Evolutionary conservation across 2,113 vertebrate genomes (phyloP).

Genomic region (Tricholaema leucomelas): DNA sequence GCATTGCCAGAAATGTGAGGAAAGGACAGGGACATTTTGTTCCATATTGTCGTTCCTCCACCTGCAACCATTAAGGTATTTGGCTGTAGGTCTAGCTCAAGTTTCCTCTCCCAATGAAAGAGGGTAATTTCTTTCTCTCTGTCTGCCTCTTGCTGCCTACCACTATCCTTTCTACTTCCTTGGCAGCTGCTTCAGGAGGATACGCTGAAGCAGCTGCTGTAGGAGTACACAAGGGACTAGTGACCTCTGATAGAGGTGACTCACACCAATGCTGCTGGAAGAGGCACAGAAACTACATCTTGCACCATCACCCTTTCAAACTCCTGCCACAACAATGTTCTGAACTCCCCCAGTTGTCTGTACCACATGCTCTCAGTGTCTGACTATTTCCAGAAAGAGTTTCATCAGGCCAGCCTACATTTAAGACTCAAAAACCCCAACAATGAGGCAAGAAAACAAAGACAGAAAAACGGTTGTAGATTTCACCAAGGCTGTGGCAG

Average conservation of each 20-base stretch:
- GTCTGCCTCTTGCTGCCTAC: not conserved
- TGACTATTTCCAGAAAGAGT: not conserved
- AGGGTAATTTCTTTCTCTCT: not conserved
- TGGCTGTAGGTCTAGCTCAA: not conserved
- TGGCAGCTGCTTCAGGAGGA: not conserved
- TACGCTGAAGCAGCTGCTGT: not conserved
- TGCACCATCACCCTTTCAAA: not conserved
- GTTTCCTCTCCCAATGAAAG: not conserved
- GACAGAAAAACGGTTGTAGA: not conserved
- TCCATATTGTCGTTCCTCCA: not conserved
- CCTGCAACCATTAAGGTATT: not conserved
- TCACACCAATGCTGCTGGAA: not conserved
- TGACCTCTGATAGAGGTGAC: not conserved
- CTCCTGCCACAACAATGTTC: not conserved
- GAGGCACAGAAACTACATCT: not conserved
- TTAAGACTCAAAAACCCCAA: not conserved
- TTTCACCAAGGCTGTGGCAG: not conserved
- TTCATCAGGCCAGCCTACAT: not conserved
- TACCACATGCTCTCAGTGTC: not conserved
- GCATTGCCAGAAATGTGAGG: not conserved
- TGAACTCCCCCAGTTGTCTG: not conserved
- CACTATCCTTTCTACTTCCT: not conserved
- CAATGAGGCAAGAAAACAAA: not conserved
- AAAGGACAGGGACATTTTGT: conserved; percentile 4
- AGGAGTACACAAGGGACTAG: not conserved